Base-by-base conservation (phyloP, 2,888 invertebrate species). In the Drosophila aldrichi region DNA sequence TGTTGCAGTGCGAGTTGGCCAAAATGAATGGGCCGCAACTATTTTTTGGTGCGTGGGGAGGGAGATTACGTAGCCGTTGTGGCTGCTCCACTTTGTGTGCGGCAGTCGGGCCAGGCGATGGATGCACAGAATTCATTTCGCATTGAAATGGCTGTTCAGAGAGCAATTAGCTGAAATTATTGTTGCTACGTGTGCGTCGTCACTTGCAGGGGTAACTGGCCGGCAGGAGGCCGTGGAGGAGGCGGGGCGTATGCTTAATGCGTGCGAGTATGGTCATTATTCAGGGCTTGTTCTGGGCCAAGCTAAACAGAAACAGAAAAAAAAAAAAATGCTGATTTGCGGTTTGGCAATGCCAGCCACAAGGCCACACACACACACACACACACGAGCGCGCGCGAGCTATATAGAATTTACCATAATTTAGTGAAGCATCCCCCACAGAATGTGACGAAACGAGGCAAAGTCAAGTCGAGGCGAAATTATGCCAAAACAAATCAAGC, bases 151-250 rank as follows among this genome's bases (percentile, higher is more conserved):
- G 84, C 88, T 84, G 88, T 83, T 88, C 84, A 76, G 89, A 89
- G 91, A 88, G 85, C 88, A 91, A 90, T 91, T 91, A 91, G 86
- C 83, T 83, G 82, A 88, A 91, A 87, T 91, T 91, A 91, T 89
- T 88, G 90, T 80, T 80, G 71, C 79, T 83, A 89, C 88, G 89
- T 91, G 91, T 82, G 88, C 82, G 84, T 81, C 89, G 87, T 79
- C 88, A 87, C 89, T 86, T 67, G 66, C 66, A 32, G 51, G 64
- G 67, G 65, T 66, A 48, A 62, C 59, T 51, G 48, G 43, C 48
- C 51, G 51, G 48, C 6, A 49, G 55, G 34, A 14, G 12, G 16
- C 36, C 32, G 16, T 18, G 36, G 2, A 8, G 18, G 34, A 5
- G 65, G 43, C 5, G 65, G 68, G 77, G 82, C 84, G 88, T 82